These are phyloP conservation scores for Crypturellus tataupa DNA, from an alignment of 2,797 vertebrate genomes.

Conservation along the genomic window DNA sequence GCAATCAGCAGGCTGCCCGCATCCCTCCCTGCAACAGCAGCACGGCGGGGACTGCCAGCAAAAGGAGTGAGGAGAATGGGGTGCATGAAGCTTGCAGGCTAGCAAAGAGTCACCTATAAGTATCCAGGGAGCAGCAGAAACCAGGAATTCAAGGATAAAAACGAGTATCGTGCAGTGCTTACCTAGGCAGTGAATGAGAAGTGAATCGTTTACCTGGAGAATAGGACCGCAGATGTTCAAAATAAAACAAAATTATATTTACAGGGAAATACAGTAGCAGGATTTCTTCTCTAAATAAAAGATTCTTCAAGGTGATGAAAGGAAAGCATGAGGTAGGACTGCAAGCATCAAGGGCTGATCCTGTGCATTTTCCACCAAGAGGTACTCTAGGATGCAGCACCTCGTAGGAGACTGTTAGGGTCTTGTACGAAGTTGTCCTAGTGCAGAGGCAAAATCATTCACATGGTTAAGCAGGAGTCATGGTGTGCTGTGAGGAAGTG, in stretches of 20 bases:
- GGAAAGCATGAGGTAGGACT: not conserved
- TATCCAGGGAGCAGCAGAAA: not conserved
- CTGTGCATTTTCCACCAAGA: not conserved
- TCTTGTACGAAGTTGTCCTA: not conserved
- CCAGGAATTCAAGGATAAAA: not conserved
- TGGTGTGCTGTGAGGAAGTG: not conserved
- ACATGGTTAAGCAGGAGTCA: not conserved
- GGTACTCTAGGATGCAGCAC: not conserved
- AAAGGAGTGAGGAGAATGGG: not conserved
- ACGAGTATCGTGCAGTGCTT: not conserved
- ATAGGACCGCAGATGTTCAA: not conserved
- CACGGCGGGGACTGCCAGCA: not conserved
- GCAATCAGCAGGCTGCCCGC: not conserved
- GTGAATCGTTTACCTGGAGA: not conserved
- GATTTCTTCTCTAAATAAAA: not conserved
- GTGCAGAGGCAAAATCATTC: not conserved
- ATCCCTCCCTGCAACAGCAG: not conserved
- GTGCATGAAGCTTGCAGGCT: not conserved
- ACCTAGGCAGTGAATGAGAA: not conserved
- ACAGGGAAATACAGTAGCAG: not conserved
- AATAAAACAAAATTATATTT: not conserved
- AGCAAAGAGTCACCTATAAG: not conserved
- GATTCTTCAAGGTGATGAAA: not conserved
- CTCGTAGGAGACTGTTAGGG: not conserved
- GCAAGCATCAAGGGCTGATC: not conserved